phyloP scores from a whole-genome alignment of 2,113 vertebrate genomes.

The Lanius ludovicianus region DNA sequence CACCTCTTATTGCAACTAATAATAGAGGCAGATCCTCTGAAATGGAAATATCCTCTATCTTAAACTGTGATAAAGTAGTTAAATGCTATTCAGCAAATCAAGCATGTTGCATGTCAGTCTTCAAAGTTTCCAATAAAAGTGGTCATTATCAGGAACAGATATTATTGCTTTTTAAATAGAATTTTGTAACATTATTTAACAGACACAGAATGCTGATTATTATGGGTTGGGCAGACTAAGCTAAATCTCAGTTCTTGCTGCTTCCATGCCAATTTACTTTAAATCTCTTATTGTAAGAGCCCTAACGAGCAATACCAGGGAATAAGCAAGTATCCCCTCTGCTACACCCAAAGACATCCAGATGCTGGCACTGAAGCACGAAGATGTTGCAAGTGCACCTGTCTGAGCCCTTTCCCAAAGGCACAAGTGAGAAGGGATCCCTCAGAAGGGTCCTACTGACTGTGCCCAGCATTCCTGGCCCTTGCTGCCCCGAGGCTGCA shows the following conservation, averaged over 20 bases:
- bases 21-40: background rate
- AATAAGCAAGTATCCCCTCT: background rate
- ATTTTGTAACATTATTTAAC: background rate
- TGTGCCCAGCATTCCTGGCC: background rate
- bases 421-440: background rate
- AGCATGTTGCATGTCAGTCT: background rate
- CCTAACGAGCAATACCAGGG: background rate
- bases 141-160: background rate
- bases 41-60: background rate
- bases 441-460: background rate
- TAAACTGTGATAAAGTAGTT: background rate
- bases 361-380: background rate
- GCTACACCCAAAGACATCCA: background rate
- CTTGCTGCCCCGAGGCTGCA: fast-evolving
- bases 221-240: background rate
- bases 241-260: background rate
- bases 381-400: background rate
- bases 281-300: background rate
- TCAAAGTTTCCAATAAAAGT: background rate
- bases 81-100: background rate
- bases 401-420: background rate
- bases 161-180: background rate
- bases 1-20: background rate
- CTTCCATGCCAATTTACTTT: background rate
- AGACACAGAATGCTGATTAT: background rate